Evolutionary conservation across 2,888 invertebrate genomes (phyloP), one percentile per base, ranked within the genome.

Genomic region (Marasmarcha lunaedactyla): DNA sequence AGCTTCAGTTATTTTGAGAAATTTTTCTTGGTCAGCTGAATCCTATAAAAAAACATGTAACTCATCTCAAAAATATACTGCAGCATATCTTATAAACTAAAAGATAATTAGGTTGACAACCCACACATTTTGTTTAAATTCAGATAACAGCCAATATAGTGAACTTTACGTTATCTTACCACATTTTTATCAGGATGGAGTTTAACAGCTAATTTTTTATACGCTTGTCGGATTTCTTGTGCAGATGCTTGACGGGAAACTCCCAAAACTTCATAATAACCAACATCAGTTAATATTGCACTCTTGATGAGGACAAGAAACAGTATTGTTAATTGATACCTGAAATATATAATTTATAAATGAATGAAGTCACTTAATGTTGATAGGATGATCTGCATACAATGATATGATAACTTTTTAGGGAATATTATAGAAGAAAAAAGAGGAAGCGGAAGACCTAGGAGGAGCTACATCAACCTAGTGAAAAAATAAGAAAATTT

Each of bases 1-100:
- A 0, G 94, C 95, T 58, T 90, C 87, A 37, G 91, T 92, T 36
- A 95, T 85, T 72, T 88, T 88, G 15, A 94, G 69, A 64, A 95
- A 95, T 48, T 87, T 89, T 35, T 88, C 88, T 63, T 93, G 91
- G 38, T 89, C 81, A 41, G 87, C 85, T 67, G 90, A 88, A 63
- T 90, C 89, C 93, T 94, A 57, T 1, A 50, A 45, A n/a, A n/a
- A 11, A n/a, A n/a, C n/a, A n/a, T n/a, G n/a, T n/a, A 10, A 11
- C 2, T 15, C 1, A 35, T 30, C 15, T 11, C 14, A 10, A 1
- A n/a, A 4, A 20, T 9, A 30, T 30, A 27, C 5, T 37, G 4
- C 11, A 2, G n/a, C n/a, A n/a, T n/a, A n/a, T n/a, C n/a, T n/a
- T n/a, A n/a, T n/a, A n/a, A n/a, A n/a, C n/a, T n/a, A n/a, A n/a